These are phyloP conservation scores for Acrocephalus arundinaceus DNA, from an alignment of 2,113 vertebrate genomes.

Conservation along the genomic window DNA sequence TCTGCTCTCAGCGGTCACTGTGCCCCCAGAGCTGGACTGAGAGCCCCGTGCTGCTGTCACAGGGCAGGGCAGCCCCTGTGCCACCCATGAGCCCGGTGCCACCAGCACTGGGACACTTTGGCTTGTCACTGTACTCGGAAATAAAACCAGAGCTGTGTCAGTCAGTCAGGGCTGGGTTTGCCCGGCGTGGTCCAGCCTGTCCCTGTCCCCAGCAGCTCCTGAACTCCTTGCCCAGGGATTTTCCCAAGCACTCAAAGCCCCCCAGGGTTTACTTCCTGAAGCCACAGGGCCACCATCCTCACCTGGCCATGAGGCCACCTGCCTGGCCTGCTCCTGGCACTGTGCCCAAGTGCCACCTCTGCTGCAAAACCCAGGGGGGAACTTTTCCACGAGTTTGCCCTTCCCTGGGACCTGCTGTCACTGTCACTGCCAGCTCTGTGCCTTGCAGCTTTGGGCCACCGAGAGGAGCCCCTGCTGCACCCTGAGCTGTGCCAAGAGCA, in stretches of 20 bases:
- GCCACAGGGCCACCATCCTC: not conserved
- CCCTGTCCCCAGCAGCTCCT: not conserved
- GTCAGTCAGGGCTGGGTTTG: not conserved
- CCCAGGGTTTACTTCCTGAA: not conserved
- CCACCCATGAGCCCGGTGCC: not conserved
- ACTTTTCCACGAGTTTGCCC: accelerated
- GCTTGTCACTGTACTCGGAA: not conserved
- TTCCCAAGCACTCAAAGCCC: not conserved
- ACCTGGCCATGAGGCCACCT: not conserved
- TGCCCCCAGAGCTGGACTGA: accelerated
- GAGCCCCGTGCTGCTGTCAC: accelerated
- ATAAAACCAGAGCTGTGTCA: not conserved
- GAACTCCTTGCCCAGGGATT: not conserved
- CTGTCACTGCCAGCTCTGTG: accelerated
- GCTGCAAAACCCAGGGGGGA: not conserved
- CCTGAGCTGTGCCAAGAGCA: not conserved
- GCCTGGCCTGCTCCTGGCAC: not conserved
- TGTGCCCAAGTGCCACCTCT: not conserved
- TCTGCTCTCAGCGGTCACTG: accelerated
- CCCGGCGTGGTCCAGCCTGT: accelerated
- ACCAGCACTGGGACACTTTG: not conserved
- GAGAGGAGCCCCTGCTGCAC: not conserved
- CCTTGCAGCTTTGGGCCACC: not conserved
- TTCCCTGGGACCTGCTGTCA: accelerated
- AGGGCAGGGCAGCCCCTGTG: not conserved